These are phyloP conservation scores for Shinisaurus crocodilurus DNA, from an alignment of 2,113 vertebrate species.

Conservation along the genomic window DNA sequence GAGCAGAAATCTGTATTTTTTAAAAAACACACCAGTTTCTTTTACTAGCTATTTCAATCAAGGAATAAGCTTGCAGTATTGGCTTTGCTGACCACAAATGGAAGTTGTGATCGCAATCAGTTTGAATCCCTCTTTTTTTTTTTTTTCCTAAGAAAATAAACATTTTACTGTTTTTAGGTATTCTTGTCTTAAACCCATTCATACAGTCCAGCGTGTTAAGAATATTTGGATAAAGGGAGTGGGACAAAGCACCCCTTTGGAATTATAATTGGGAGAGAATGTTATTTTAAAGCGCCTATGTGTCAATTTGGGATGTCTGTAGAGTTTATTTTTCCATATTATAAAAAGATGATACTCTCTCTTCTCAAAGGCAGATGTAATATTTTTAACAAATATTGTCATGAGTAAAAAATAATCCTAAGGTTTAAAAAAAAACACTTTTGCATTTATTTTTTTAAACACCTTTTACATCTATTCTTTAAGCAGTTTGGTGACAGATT, in stretches of 20 bases:
- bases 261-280: conserved; percentile 24
- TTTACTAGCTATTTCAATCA: conserved; percentile 66
- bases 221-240: conserved; percentile 32
- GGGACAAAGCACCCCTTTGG: not conserved
- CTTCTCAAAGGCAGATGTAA: conserved; percentile 77
- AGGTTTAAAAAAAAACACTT: conserved; percentile 56
- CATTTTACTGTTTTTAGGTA: conserved; percentile 88
- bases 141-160: conserved; percentile 86
- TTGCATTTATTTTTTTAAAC: conserved; percentile 74
- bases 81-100: conserved; percentile 77
- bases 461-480: conserved; percentile 73
- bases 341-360: conserved; percentile 67
- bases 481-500: conserved; percentile 54
- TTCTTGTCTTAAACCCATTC: conserved; percentile 80
- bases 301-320: conserved; percentile 44
- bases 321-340: conserved; percentile 81
- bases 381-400: conserved; percentile 81
- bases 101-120: conserved; percentile 80
- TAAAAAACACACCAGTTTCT: conserved; percentile 50
- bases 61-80: conserved; percentile 75
- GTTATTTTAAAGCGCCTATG: conserved; percentile 48
- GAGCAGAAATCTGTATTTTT: conserved; percentile 65
- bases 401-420: conserved; percentile 67
- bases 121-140: conserved; percentile 79
- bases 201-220: conserved; percentile 54